phyloP scores from a whole-genome alignment of 2,797 vertebrate species.

The Brachyrhaphis roseni region DNA sequence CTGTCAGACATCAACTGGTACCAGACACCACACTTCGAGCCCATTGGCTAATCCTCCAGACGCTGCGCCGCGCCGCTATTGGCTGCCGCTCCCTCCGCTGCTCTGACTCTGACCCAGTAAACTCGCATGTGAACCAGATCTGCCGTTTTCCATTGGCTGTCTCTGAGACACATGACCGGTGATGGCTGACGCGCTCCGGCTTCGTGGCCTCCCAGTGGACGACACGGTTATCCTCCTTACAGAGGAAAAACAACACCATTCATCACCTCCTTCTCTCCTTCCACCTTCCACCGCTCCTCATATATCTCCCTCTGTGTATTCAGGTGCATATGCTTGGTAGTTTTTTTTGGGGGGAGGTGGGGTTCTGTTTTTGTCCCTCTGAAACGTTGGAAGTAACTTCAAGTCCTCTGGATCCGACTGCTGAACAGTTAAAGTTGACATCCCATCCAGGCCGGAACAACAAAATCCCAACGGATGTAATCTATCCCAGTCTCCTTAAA shows the following conservation, averaged over 20 bases:
- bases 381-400: constrained; percentile 51
- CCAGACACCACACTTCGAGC: constrained; percentile 73
- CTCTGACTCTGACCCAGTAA: constrained; percentile 80
- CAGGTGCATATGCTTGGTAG: constrained; percentile 58
- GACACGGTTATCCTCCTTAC: constrained; percentile 76
- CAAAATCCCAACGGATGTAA: constrained; percentile 52
- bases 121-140: constrained; percentile 78
- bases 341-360: constrained; percentile 3
- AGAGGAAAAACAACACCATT: constrained; percentile 78
- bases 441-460: constrained; percentile 28
- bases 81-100: constrained; percentile 67
- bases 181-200: constrained; percentile 53
- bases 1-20: constrained; percentile 82
- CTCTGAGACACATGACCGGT: constrained; percentile 79
- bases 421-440: constrained; percentile 42
- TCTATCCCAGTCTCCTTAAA: constrained; percentile 46
- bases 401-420: constrained; percentile 55
- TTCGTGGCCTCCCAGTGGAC: constrained; percentile 73
- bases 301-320: constrained; percentile 56
- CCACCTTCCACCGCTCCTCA: constrained; percentile 40
- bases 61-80: constrained; percentile 56
- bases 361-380: constrained; percentile 56
- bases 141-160: constrained; percentile 72
- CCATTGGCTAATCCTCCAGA: constrained; percentile 77
- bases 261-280: constrained; percentile 72